Conservation (phyloP, 2,888 invertebrate species). For the Pteria penguin region DNA sequence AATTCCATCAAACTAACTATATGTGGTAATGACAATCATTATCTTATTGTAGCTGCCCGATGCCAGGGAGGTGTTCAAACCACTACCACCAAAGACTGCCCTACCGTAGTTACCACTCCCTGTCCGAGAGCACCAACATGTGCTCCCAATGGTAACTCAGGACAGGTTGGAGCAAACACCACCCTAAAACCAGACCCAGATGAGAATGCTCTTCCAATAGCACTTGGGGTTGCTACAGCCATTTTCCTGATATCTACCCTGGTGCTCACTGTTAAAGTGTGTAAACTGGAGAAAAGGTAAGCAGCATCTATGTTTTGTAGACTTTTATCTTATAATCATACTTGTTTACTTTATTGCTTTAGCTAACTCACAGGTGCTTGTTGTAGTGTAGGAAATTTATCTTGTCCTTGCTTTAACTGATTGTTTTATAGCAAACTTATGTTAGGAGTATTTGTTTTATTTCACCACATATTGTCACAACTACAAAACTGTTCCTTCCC, state of each 20-base stretch:
- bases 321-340: background rate
- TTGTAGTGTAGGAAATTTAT: background rate
- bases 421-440: no score
- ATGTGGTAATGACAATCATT: no score
- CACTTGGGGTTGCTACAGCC: conserved; percentile 1
- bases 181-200: background rate
- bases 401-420: background rate
- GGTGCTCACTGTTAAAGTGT: conserved; percentile 2
- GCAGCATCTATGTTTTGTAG: no score
- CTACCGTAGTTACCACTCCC: background rate
- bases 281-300: background rate
- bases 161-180: background rate
- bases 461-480: no score
- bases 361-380: background rate
- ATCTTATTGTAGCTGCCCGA: no score
- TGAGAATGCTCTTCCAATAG: background rate
- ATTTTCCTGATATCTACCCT: conserved; percentile 15
- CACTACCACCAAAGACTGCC: background rate
- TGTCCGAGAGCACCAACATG: background rate
- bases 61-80: no score
- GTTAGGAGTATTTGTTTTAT: no score
- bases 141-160: background rate
- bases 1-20: no score
- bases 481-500: no score
- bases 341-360: background rate